Conservation (phyloP, 2,797 vertebrate genomes). For the Poecile montanus region DNA sequence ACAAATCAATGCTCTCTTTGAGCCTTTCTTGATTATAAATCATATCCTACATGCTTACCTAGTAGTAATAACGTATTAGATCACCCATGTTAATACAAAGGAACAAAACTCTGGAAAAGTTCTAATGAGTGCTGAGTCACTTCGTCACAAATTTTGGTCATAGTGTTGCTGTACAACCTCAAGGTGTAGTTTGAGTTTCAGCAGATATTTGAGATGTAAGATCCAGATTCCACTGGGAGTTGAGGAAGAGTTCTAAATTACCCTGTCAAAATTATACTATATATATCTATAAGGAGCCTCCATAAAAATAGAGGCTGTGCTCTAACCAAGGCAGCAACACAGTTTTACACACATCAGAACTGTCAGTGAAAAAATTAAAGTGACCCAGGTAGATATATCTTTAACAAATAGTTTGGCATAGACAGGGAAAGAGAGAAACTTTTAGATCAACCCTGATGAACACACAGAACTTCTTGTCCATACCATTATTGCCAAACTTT, state of each 20-base stretch:
- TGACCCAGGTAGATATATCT: neutral
- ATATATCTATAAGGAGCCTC: neutral
- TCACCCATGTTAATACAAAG: neutral
- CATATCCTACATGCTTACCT: neutral
- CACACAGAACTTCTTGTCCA: neutral
- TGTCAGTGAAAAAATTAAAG: neutral
- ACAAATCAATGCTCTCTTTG: neutral
- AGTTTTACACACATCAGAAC: neutral
- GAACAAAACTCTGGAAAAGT: neutral
- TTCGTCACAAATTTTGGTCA: neutral
- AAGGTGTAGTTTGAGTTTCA: neutral
- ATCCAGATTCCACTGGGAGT: neutral
- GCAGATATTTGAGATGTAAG: neutral
- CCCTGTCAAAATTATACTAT: neutral
- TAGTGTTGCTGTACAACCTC: neutral
- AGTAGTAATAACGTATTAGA: neutral
- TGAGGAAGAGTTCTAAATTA: neutral
- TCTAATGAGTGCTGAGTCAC: neutral
- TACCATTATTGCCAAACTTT: neutral
- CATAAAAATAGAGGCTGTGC: neutral
- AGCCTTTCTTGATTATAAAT: neutral
- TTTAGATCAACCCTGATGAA: neutral
- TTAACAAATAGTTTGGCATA: neutral
- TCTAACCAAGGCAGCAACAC: rapidly evolving
- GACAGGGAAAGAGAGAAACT: neutral